phyloP scores from a whole-genome alignment of 2,888 invertebrate species.

The Beris chalybata region DNA sequence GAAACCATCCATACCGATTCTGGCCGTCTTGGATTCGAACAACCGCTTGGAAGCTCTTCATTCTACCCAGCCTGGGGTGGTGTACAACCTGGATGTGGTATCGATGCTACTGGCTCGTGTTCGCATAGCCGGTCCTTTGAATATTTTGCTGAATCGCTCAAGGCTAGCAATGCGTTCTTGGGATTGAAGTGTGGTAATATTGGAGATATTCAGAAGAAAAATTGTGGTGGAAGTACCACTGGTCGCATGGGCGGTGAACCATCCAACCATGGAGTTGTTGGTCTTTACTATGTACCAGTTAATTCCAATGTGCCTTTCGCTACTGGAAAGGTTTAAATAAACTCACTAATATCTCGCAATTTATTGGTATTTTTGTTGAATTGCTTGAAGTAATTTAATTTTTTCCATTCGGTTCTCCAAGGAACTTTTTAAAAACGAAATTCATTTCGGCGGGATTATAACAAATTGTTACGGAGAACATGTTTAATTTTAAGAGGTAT shows the following conservation, averaged over 20 bases:
- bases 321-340: background rate
- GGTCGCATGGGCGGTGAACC: constrained; percentile 18
- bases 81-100: constrained; percentile 59
- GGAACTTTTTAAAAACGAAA: too few species aligned
- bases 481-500: too few species aligned
- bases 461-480: too few species aligned
- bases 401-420: too few species aligned
- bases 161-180: constrained; percentile 45
- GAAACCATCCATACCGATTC: constrained; percentile 52
- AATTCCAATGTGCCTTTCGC: constrained; percentile 4
- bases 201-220: constrained; percentile 43
- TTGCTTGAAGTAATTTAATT: too few species aligned
- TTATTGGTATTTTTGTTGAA: too few species aligned
- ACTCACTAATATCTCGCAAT: too few species aligned
- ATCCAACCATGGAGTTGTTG: background rate
- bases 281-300: constrained; percentile 23
- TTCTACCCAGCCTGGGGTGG: constrained; percentile 61
- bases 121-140: constrained; percentile 55
- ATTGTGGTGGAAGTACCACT: background rate
- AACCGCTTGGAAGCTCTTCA: constrained; percentile 55
- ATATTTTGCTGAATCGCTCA: constrained; percentile 57
- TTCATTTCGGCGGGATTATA: too few species aligned
- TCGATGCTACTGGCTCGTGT: constrained; percentile 51
- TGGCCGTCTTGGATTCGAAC: constrained; percentile 47
- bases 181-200: constrained; percentile 44